Evolutionary conservation across 2,113 vertebrate genomes (phyloP), one percentile per base, ranked within the genome.

Genomic region (Takifugu flavidus): DNA sequence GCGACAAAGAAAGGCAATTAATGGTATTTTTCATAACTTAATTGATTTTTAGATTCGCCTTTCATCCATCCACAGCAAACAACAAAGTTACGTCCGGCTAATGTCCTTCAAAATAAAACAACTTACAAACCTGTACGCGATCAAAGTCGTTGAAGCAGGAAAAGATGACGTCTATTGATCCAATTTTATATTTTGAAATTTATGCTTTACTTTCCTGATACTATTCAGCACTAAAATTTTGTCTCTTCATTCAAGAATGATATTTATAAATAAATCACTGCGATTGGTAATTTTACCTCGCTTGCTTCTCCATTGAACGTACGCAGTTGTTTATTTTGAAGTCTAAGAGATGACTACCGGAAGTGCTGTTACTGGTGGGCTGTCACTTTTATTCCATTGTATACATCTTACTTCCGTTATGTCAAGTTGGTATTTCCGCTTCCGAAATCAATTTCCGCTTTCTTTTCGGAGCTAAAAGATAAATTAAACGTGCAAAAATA

Each of bases 21-120:
- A 89, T 87, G 88, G 60, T 87, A 84, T 89, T 91, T 89, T 90
- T 91, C 90, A 91, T 87, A 90, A 90, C 82, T 91, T 92, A 91
- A 91, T 92, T 90, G 89, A 91, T 90, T 90, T 91, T 89, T 70
- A 80, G 81, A 87, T 84, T 80, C 86, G 79, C 66, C 54, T 68
- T 62, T 20, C 59, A 67, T 60, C 56, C 49, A 56, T 57, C 62
- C 6, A 51, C 54, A 49, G 47, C 69, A 51, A 10, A 52, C 60
- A 76, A 72, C 75, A 59, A 56, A 6, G 2, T 2, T 0, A 61
- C 56, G 58, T 82, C 84, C 86, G 62, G 28, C 0, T 1, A 0
- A 0, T 0, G 0, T 2, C 50, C 59, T 85, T 88, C 77, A 81
- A 14, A 74, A 42, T 77, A 82, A 88, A 74, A 56, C 14, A 1